A percentile compares a stretch with the other conserved stretches of the same genome.
These are phyloP conservation scores for Alosa sapidissima DNA, from an alignment of 2,797 vertebrate genomes.

Conservation along the genomic window DNA sequence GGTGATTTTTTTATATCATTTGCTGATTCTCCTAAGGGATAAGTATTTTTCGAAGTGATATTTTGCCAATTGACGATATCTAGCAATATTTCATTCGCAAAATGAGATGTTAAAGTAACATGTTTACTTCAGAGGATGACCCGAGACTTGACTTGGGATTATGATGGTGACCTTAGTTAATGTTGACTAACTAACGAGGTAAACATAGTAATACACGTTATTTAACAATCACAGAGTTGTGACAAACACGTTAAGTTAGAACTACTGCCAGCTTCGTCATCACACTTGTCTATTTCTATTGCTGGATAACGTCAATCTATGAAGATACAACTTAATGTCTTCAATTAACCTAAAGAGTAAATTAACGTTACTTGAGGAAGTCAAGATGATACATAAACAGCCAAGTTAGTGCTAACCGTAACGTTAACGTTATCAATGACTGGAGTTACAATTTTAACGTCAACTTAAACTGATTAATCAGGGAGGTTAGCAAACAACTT, in stretches of 20 bases:
- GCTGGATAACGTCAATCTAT: background rate
- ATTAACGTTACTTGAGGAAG: background rate
- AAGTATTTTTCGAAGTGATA: background rate
- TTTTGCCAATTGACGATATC: background rate
- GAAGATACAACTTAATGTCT: background rate
- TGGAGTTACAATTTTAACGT: background rate
- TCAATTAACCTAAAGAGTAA: background rate
- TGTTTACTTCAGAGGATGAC: background rate
- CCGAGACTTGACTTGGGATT: background rate
- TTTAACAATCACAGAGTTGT: background rate
- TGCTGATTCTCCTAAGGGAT: background rate
- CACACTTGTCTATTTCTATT: background rate
- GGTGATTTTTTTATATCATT: background rate
- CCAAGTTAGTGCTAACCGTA: background rate
- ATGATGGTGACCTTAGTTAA: background rate
- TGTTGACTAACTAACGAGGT: background rate
- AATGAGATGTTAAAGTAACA: background rate
- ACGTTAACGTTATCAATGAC: background rate
- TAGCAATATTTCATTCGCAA: background rate
- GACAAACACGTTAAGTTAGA: background rate
- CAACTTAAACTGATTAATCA: background rate
- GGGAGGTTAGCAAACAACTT: conserved; percentile 12
- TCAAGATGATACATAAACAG: background rate
- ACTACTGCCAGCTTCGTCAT: background rate
- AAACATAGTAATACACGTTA: background rate